These are phyloP conservation scores for Cossypha polioptera DNA, from an alignment of 2,797 vertebrate species.

Conservation along the genomic window DNA sequence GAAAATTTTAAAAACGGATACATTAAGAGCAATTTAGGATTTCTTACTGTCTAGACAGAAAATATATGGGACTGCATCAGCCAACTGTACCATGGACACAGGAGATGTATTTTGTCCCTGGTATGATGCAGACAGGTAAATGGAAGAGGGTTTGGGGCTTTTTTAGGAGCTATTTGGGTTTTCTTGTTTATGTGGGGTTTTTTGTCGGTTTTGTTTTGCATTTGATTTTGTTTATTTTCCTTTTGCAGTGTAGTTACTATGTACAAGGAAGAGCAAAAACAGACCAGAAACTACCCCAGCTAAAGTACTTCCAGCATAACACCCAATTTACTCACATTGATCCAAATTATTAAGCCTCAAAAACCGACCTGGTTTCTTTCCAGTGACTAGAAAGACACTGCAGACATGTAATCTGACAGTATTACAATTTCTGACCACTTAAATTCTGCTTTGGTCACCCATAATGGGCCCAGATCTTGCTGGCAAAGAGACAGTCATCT, in stretches of 20 bases:
- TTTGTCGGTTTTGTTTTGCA: background rate
- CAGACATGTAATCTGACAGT: background rate
- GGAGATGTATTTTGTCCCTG: background rate
- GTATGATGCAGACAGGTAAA: background rate
- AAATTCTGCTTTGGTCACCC: background rate
- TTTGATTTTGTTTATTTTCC: background rate
- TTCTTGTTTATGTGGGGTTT: accelerated
- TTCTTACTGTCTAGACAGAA: background rate
- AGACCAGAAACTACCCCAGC: background rate
- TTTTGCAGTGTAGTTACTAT: background rate
- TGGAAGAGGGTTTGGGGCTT: background rate
- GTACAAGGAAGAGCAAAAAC: background rate
- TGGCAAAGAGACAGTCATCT: background rate
- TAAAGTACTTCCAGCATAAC: background rate
- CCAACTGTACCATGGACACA: background rate
- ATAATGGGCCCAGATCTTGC: background rate
- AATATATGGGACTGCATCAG: background rate
- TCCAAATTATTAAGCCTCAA: background rate
- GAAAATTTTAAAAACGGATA: background rate
- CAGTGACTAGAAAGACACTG: background rate
- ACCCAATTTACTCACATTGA: background rate
- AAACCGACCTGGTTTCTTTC: background rate
- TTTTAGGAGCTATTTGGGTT: background rate
- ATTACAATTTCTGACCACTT: background rate
- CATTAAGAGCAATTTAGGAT: background rate